Evolutionary conservation across 1,140 invertebrate genomes (phyloP).

Genomic region (Zaprionus ghesquierei): DNA sequence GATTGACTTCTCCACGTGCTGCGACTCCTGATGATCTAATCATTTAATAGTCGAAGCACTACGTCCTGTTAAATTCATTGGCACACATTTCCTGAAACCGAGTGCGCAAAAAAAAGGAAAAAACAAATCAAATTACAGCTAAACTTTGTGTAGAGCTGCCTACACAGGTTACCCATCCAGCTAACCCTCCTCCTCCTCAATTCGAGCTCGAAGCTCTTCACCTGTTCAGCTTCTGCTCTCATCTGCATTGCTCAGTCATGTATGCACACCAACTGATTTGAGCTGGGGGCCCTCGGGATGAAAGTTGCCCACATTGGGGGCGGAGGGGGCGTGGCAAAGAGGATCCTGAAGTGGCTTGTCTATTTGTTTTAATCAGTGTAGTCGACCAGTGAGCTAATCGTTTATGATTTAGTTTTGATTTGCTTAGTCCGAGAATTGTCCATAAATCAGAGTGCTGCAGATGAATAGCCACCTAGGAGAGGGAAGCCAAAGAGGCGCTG

Average conservation of each 20-base stretch:
- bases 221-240: conserved; percentile 25
- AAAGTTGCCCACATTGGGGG: background rate
- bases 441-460: conserved; percentile 47
- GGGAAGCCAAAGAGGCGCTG: background rate
- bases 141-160: background rate
- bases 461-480: background rate
- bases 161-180: background rate
- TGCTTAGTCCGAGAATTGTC: conserved; percentile 49
- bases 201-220: conserved; percentile 15
- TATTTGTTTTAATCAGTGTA: conserved; percentile 70
- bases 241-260: conserved; percentile 75
- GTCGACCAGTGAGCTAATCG: conserved; percentile 68
- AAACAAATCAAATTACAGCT: conserved; percentile 13
- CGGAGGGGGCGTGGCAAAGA: background rate
- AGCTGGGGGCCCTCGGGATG: conserved; percentile 29
- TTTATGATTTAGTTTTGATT: conserved; percentile 79
- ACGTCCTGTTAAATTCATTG: conserved; percentile 26
- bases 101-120: background rate
- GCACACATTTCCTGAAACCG: conserved; percentile 2
- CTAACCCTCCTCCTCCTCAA: background rate
- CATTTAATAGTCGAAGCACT: conserved; percentile 18
- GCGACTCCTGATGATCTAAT: conserved; percentile 20
- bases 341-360: conserved; percentile 16
- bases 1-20: conserved; percentile 19
- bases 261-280: conserved; percentile 72